Percentiles rank a stretch among this genome's conserved stretches.
Evolutionary conservation across 2,888 invertebrate species (phyloP).

Genomic region (Syrphus vitripennis): DNA sequence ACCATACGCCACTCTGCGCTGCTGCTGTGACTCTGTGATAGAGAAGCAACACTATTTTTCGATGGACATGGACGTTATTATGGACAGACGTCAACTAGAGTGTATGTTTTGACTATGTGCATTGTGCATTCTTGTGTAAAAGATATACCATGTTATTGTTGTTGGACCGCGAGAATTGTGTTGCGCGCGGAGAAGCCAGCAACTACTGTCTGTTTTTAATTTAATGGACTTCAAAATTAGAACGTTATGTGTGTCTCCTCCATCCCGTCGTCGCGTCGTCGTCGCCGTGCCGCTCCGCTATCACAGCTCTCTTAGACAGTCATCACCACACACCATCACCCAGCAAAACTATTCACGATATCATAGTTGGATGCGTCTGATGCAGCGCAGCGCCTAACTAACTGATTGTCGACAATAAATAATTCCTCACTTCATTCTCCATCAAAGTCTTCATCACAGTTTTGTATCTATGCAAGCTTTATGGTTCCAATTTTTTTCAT

Average conservation of each 20-base stretch:
- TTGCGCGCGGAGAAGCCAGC: background rate
- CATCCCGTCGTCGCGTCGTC: background rate
- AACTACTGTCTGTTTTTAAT: slow-evolving; percentile 31
- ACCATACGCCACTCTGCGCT: slow-evolving; percentile 30
- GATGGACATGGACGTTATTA: background rate
- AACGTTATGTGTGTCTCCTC: slow-evolving; percentile 35
- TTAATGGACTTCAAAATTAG: slow-evolving; percentile 49
- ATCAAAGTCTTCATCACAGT: background rate
- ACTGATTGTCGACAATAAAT: slow-evolving; percentile 47
- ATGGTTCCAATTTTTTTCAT: background rate
- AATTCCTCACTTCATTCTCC: slow-evolving; percentile 27
- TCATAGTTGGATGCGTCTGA: slow-evolving; percentile 46
- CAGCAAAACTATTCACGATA: background rate
- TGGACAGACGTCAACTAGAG: background rate
- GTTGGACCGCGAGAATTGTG: slow-evolving; percentile 13
- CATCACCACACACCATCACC: background rate
- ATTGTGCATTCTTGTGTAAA: slow-evolving; percentile 41
- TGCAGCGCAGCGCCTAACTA: background rate
- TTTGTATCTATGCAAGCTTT: background rate
- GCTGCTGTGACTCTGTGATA: background rate
- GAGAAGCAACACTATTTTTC: background rate
- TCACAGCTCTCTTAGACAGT: background rate
- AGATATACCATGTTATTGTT: slow-evolving; percentile 22
- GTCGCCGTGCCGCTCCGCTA: too few species aligned
- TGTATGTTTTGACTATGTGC: background rate